Conservation (phyloP, 2,113 vertebrate species). For the Dasyornis broadbenti region DNA sequence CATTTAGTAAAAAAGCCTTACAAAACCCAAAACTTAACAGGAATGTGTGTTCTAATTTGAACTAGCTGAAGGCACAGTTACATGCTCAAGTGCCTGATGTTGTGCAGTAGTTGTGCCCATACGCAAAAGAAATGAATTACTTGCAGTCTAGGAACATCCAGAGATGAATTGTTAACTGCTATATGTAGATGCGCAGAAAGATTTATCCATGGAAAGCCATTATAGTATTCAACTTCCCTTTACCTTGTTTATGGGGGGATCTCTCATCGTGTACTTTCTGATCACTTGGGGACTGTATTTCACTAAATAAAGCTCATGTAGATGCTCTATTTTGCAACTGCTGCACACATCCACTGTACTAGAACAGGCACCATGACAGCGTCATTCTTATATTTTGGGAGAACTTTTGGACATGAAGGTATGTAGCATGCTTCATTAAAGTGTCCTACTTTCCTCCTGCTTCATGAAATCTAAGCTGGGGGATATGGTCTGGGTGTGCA, state of each 20-base stretch:
- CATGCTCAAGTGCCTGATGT: background rate
- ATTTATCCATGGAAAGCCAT: background rate
- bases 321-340: background rate
- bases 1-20: background rate
- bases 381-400: background rate
- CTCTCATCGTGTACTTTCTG: background rate
- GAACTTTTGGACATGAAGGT: background rate
- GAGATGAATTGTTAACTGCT: background rate
- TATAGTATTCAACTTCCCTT: background rate
- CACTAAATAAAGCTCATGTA: background rate
- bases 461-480: background rate
- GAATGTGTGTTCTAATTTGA: background rate
- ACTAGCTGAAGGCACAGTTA: background rate
- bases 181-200: background rate
- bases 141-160: background rate
- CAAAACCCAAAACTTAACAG: background rate
- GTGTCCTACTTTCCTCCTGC: background rate
- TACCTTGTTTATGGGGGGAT: background rate
- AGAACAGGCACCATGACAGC: background rate
- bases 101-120: background rate
- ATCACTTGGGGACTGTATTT: background rate
- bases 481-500: too few relatives aligned
- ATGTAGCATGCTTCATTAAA: background rate
- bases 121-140: background rate
- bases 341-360: background rate